Percentiles rank a stretch among this genome's conserved stretches.
These are phyloP conservation scores for Bagarius yarrelli DNA, from an alignment of 2,113 vertebrate species.

Conservation along the genomic window DNA sequence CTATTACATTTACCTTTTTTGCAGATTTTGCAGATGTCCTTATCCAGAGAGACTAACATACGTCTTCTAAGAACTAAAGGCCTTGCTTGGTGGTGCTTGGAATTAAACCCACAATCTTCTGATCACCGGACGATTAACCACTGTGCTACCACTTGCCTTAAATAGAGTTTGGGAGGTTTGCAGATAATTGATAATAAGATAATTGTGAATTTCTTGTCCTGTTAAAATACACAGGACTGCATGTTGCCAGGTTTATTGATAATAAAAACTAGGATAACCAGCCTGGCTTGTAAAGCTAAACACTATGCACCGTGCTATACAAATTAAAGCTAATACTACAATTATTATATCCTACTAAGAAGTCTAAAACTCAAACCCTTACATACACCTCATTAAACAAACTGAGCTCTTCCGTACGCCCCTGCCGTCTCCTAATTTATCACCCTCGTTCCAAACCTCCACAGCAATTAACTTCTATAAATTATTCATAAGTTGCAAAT, in stretches of 20 bases:
- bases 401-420: constrained; percentile 57
- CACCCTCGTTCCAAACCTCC: constrained; percentile 49
- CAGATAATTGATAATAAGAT: too few relatives aligned
- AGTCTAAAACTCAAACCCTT: constrained; percentile 47
- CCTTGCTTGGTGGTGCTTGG: too few relatives aligned
- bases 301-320: background rate
- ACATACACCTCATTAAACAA: constrained; percentile 63
- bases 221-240: background rate
- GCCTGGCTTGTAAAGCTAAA: background rate
- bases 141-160: too few relatives aligned
- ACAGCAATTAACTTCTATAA: constrained; percentile 65
- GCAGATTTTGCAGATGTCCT: too few relatives aligned
- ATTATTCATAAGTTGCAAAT: constrained; percentile 67
- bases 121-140: too few relatives aligned
- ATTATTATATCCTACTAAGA: background rate
- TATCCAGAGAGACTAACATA: too few relatives aligned
- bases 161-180: too few relatives aligned
- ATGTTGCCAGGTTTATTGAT: background rate
- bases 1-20: background rate
- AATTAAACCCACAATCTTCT: too few relatives aligned
- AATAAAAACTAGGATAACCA: background rate
- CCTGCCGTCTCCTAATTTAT: constrained; percentile 53
- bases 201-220: background rate
- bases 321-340: background rate
- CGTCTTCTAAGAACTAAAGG: too few relatives aligned